A percentile compares a stretch with the other conserved stretches of the same genome.
These are phyloP conservation scores for Cepaea nemoralis DNA, from an alignment of 1,140 invertebrate genomes.

Conservation along the genomic window DNA sequence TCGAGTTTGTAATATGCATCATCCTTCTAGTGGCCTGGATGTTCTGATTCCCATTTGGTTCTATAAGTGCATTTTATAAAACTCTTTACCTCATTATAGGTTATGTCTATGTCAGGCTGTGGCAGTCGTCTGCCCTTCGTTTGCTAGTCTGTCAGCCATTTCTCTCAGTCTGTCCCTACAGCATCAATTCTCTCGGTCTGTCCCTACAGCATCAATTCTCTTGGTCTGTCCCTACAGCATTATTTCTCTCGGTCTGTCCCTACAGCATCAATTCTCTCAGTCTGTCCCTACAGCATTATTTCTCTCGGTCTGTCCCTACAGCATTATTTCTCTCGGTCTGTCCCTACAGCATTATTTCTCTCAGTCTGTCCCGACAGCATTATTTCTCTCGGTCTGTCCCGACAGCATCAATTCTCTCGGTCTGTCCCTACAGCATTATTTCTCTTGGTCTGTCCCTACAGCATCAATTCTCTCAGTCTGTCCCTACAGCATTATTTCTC, in stretches of 20 bases:
- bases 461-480: neutral
- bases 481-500: neutral
- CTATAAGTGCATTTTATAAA: too few relatives aligned
- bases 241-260: conserved; percentile 4
- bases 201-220: too few relatives aligned
- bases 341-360: neutral
- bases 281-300: neutral
- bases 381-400: neutral
- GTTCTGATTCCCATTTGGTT: too few relatives aligned
- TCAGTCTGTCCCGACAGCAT: neutral
- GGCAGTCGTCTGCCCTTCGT: too few relatives aligned
- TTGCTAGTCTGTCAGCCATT: too few relatives aligned
- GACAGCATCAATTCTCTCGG: too few relatives aligned
- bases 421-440: neutral
- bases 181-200: too few relatives aligned
- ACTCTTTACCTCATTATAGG: too few relatives aligned
- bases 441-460: neutral
- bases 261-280: neutral
- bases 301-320: neutral
- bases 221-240: neutral
- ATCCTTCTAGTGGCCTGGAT: too few relatives aligned
- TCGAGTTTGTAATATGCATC: too few relatives aligned
- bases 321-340: neutral
- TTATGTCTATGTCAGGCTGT: too few relatives aligned
- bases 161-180: too few relatives aligned